phyloP scores from a whole-genome alignment of 2,113 vertebrate species.

The Bufo bufo region DNA sequence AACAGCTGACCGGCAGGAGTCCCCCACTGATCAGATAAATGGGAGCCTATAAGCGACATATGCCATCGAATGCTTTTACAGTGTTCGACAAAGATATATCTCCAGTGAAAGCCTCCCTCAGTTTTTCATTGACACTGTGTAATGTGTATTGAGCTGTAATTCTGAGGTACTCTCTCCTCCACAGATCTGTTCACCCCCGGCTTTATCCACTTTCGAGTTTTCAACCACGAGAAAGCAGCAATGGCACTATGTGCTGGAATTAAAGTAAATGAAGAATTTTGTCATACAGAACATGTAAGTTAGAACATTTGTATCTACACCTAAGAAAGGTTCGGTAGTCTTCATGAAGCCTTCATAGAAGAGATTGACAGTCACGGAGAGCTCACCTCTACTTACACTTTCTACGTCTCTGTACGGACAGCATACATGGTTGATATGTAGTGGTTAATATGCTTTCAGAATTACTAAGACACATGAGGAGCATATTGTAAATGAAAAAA shows the following conservation, averaged over 20 bases:
- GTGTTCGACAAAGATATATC: too few relatives aligned
- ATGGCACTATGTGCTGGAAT: conserved; percentile 24
- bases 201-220: conserved; percentile 19
- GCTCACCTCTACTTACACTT: too few relatives aligned
- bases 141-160: not conserved
- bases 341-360: not conserved
- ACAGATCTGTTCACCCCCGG: not conserved
- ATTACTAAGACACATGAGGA: too few relatives aligned
- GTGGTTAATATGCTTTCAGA: too few relatives aligned
- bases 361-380: too few relatives aligned
- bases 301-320: not conserved
- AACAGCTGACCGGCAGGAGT: too few relatives aligned
- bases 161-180: not conserved
- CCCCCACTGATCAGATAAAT: too few relatives aligned
- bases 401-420: too few relatives aligned
- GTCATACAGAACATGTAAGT: conserved; percentile 62
- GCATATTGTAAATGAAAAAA: too few relatives aligned
- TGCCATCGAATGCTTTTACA: too few relatives aligned
- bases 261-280: not conserved
- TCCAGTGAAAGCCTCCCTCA: not conserved
- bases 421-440: too few relatives aligned
- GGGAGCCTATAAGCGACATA: too few relatives aligned
- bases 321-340: not conserved
- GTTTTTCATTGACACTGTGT: not conserved
- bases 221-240: conserved; percentile 13